Base-by-base conservation (phyloP, 2,113 vertebrate genomes). In the Hippoglossus stenolepis region DNA sequence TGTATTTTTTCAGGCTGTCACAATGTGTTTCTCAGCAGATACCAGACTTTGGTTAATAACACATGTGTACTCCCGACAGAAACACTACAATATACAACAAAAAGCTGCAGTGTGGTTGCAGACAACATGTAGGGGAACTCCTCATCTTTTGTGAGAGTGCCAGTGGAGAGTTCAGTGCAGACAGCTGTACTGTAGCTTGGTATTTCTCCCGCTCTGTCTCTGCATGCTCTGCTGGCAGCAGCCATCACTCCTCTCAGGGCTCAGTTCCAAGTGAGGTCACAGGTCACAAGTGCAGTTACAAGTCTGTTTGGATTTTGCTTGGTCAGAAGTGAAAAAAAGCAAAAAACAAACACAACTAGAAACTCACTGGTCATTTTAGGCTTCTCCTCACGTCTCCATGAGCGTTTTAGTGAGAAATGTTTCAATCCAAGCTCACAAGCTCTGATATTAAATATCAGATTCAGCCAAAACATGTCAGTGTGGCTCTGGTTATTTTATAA, bases 51-150 rank as follows among this genome's bases (percentile, higher is more conserved):
- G 2, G 18, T 40, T 23, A 9, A 57, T 17, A 67, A 40, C 24
- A 59, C 9, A 1, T 20, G 20, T 0, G 20, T 31, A 6, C 21
- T 69, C 51, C 2, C 11, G 13, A 57, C 9, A 47, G 24, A 49
- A 56, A 26, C 18, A 20, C 23, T 2, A 23, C 4, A 13, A 3
- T 12, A 14, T 38, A 45, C 45, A 47, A 57, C 21, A 53, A 75
- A 67, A 40, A 35, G 11, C 6, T 28, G 14, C 28, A 23, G 11
- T 9, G 62, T 3, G 64, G 43, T 31, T 14, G 35, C 26, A 77
- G n/a, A 23, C 21, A 56, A 71, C 71, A 73, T 51, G 20, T 0
- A 57, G 73, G 80, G 77, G 67, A 87, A 83, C 65, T 70, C 26
- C 57, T 75, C 14, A n/a, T 60, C 59, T 43, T 54, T 8, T 18